A percentile compares a stretch with the other conserved stretches of the same genome.
Evolutionary conservation across 2,888 invertebrate genomes (phyloP).

Genomic region (Reticulitermes lucifugus): DNA sequence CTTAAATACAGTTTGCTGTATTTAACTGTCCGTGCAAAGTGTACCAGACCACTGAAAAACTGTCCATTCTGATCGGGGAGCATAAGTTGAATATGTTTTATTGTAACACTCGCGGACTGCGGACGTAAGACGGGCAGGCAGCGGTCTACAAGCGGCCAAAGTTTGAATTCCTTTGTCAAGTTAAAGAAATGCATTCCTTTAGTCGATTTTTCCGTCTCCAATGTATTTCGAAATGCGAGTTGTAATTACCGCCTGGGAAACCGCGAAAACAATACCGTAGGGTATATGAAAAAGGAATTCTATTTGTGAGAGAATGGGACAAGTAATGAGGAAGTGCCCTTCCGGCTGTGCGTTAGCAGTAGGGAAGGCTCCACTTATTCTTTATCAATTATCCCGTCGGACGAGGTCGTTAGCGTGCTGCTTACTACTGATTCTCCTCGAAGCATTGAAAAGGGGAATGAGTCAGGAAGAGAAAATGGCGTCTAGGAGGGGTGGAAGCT

Average conservation of each 20-base stretch:
- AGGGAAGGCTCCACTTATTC: conserved; percentile 35
- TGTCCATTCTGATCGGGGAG: too few relatives aligned
- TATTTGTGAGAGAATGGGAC: neutral
- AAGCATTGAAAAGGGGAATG: conserved; percentile 28
- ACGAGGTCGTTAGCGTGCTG: conserved; percentile 22
- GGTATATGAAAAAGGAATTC: neutral
- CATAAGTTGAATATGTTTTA: too few relatives aligned
- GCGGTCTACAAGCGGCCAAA: neutral
- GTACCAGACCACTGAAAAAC: too few relatives aligned
- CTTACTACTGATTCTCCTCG: conserved; percentile 28
- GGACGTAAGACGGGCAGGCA: neutral
- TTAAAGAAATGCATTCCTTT: neutral
- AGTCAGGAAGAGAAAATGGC: conserved; percentile 1
- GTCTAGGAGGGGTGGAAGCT: neutral
- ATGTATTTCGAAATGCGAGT: conserved; percentile 2
- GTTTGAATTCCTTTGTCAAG: neutral
- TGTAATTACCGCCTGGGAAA: conserved; percentile 33
- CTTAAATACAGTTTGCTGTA: too few relatives aligned
- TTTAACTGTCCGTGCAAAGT: too few relatives aligned
- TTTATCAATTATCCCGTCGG: conserved; percentile 35
- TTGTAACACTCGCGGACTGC: neutral
- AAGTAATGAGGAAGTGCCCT: conserved; percentile 39
- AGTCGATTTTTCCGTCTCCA: neutral
- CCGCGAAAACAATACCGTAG: neutral
- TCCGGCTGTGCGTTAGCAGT: conserved; percentile 17